A percentile compares a stretch with the other conserved stretches of the same genome.
phyloP scores from a whole-genome alignment of 2,113 vertebrate species.

The Scatophagus argus region DNA sequence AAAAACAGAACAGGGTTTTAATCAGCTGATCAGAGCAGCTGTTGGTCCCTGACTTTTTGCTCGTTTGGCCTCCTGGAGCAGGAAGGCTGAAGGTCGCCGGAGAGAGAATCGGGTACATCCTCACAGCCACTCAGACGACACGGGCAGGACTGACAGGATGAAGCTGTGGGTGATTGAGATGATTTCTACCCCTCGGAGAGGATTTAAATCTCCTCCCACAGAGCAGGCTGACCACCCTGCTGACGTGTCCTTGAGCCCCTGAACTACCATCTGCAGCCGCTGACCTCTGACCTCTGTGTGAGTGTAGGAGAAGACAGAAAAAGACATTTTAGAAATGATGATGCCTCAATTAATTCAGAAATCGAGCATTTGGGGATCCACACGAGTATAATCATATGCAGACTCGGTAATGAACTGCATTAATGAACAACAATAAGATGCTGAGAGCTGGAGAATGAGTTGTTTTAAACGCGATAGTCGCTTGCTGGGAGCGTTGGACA shows the following conservation, averaged over 20 bases:
- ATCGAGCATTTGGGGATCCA: slow-evolving; percentile 33
- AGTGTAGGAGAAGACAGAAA: background rate
- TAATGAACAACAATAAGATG: slow-evolving; percentile 66
- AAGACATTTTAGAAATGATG: background rate
- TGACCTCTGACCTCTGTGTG: slow-evolving; percentile 14
- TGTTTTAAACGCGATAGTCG: slow-evolving; percentile 44
- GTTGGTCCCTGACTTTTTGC: background rate
- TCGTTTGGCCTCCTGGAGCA: background rate
- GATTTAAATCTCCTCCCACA: background rate
- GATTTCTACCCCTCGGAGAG: background rate
- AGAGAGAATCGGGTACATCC: too few species aligned
- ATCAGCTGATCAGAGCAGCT: background rate
- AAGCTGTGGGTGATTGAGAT: background rate
- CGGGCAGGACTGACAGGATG: background rate
- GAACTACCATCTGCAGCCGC: background rate
- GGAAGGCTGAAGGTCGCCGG: background rate
- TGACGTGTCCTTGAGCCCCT: background rate
- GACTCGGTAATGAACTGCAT: slow-evolving; percentile 45
- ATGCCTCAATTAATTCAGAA: slow-evolving; percentile 6
- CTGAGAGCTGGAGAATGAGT: slow-evolving; percentile 53
- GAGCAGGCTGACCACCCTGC: background rate
- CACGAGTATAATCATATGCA: slow-evolving; percentile 54
- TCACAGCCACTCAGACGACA: background rate
- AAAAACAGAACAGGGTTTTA: background rate
- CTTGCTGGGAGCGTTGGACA: slow-evolving; percentile 30